These are phyloP conservation scores for Eucera pruinosa DNA, from an alignment of 2,888 invertebrate species.

Conservation along the genomic window DNA sequence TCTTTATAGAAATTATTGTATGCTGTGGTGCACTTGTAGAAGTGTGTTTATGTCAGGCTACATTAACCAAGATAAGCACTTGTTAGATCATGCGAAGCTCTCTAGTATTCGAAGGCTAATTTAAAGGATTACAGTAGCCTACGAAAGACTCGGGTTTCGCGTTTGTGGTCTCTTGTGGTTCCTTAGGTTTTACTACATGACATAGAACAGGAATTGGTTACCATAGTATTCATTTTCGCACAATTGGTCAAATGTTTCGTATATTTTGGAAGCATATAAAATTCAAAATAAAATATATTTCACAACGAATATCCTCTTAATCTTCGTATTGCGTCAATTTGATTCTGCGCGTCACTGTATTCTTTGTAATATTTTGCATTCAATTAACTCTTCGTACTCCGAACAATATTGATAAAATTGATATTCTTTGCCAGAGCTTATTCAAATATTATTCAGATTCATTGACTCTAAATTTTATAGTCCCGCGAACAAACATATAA, in stretches of 20 bases:
- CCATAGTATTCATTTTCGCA: too few relatives aligned
- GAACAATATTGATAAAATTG: background rate
- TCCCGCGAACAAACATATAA: background rate
- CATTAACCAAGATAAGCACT: background rate
- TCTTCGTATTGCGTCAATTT: too few relatives aligned
- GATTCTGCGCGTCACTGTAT: too few relatives aligned
- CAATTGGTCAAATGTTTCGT: too few relatives aligned
- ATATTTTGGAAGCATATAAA: too few relatives aligned
- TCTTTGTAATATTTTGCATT: background rate
- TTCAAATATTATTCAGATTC: background rate
- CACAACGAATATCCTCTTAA: too few relatives aligned
- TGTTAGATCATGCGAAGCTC: background rate
- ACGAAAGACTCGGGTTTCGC: constrained; percentile 8
- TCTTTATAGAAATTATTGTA: background rate
- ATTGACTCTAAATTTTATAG: background rate
- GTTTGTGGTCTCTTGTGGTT: constrained; percentile 4
- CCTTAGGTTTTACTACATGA: background rate
- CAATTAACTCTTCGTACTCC: too few relatives aligned
- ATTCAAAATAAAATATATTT: too few relatives aligned
- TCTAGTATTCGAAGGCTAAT: constrained; percentile 1
- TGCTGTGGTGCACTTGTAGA: background rate
- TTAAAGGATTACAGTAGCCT: background rate
- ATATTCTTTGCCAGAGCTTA: background rate
- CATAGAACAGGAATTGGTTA: too few relatives aligned
- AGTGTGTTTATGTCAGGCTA: background rate